Percentiles rank a stretch among this genome's conserved stretches.
These are phyloP conservation scores for Aethina tumida DNA, from an alignment of 1,140 invertebrate species.

Conservation along the genomic window DNA sequence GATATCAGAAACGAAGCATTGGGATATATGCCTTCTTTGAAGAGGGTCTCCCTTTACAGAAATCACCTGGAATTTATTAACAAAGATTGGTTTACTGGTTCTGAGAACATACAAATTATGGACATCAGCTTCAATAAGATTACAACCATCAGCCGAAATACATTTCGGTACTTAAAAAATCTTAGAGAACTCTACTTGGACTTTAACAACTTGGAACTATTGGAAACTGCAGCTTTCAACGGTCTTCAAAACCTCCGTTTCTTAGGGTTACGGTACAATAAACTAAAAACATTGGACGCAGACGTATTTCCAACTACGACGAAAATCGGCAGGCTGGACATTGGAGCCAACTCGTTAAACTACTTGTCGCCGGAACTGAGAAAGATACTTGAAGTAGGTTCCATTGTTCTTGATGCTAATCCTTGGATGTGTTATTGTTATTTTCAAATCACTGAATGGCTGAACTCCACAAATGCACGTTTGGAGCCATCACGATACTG, in stretches of 20 bases:
- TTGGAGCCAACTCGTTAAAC: constrained; percentile 1
- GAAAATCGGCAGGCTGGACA: background rate
- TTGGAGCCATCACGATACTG: background rate
- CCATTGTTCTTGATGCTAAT: background rate
- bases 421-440: constrained; percentile 4
- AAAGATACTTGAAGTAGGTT: background rate
- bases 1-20: background rate
- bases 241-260: background rate
- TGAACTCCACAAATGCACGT: background rate
- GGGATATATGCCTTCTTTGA: background rate
- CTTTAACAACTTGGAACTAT: background rate
- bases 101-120: background rate
- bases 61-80: background rate
- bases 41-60: background rate
- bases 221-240: background rate
- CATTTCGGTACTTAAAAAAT: background rate
- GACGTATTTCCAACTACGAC: background rate
- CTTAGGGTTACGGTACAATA: background rate
- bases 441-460: background rate
- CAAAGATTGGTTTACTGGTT: background rate
- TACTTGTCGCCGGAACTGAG: background rate
- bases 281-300: background rate
- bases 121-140: constrained; percentile 1
- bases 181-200: constrained; percentile 1
- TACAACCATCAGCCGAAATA: background rate